Percentiles rank a stretch among this genome's conserved stretches.
phyloP scores from a whole-genome alignment of 2,113 vertebrate genomes.

The Fukomys damarensis region DNA sequence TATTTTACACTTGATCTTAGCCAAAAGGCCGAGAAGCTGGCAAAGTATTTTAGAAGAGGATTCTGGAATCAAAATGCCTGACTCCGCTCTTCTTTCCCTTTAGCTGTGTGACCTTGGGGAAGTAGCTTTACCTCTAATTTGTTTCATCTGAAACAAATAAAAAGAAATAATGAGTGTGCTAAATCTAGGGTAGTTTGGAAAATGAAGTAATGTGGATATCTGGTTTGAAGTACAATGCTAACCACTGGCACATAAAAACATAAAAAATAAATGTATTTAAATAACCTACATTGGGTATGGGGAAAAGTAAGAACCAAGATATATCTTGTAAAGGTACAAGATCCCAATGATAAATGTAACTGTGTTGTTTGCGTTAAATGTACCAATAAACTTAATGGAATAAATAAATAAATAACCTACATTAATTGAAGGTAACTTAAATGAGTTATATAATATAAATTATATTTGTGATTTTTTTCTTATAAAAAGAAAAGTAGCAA shows the following conservation, averaged over 20 bases:
- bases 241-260: background rate
- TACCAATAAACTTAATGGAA: no score
- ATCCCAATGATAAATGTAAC: no score
- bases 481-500: slow-evolving; percentile 37
- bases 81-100: background rate
- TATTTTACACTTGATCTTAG: no score
- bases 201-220: slow-evolving; percentile 30
- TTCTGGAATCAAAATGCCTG: slow-evolving; percentile 39
- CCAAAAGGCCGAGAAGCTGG: no score
- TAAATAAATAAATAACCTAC: background rate
- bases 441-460: slow-evolving; percentile 29
- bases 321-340: no score
- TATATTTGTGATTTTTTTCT: slow-evolving; percentile 54
- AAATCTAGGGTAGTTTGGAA: slow-evolving; percentile 43
- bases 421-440: slow-evolving; percentile 51
- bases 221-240: background rate
- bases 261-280: slow-evolving; percentile 22
- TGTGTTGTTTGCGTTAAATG: no score
- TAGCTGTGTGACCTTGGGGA: background rate
- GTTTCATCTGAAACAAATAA: slow-evolving; percentile 35
- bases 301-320: no score
- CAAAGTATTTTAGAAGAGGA: background rate
- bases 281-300: background rate
- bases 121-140: slow-evolving; percentile 29
- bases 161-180: slow-evolving; percentile 30